Conservation (phyloP, 1,140 invertebrate species). For the Drosophila varians region DNA sequence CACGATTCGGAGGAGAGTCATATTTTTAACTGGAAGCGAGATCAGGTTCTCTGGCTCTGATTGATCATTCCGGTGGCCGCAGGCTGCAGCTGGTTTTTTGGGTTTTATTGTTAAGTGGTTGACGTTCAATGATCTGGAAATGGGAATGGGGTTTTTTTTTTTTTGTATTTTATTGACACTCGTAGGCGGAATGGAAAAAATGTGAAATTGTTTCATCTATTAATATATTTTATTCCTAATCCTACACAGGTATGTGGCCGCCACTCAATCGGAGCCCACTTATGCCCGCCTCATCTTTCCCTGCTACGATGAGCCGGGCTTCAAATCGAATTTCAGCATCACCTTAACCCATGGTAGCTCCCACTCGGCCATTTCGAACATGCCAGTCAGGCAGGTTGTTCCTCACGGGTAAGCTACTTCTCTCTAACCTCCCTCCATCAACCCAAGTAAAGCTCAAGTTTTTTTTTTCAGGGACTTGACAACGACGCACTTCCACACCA, state of each 20-base stretch:
- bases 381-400: slow-evolving; percentile 76
- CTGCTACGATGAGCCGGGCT: slow-evolving; percentile 94
- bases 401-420: slow-evolving; percentile 38
- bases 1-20: neutral
- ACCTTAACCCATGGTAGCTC: slow-evolving; percentile 85
- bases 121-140: slow-evolving; percentile 33
- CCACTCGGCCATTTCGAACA: slow-evolving; percentile 86
- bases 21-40: slow-evolving; percentile 9
- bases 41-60: slow-evolving; percentile 22
- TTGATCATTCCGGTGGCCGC: slow-evolving; percentile 39
- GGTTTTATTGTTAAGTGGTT: neutral
- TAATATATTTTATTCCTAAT: neutral
- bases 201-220: too few relatives aligned
- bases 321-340: slow-evolving; percentile 89
- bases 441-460: neutral
- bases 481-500: slow-evolving; percentile 84
- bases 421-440: neutral
- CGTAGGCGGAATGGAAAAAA: neutral
- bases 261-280: slow-evolving; percentile 92
- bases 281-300: slow-evolving; percentile 93
- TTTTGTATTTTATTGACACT: slow-evolving; percentile 11
- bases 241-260: slow-evolving; percentile 85
- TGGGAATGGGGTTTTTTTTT: slow-evolving; percentile 21
- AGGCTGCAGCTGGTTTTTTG: slow-evolving; percentile 42
- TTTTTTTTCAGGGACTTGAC: slow-evolving; percentile 45